Evolutionary conservation across 1,140 invertebrate genomes (phyloP), one percentile per base, ranked within the genome.

Genomic region (Formica exsecta): DNA sequence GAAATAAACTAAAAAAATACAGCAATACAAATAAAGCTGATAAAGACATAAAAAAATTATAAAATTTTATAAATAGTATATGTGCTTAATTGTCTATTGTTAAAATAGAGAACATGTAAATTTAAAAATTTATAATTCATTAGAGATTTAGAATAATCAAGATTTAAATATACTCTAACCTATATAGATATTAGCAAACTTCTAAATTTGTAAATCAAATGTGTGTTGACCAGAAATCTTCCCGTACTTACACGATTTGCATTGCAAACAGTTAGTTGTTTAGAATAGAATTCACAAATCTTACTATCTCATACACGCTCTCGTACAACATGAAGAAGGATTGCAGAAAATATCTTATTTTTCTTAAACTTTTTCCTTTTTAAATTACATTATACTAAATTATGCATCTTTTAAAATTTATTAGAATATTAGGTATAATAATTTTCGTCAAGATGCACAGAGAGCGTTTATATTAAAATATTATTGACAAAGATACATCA

Each of bases 131-230:
- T 71, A 36, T 36, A 57, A 61, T 13, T 83, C 25, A 54, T 44
- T 59, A 41, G 36, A 71, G 22, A 71, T 71, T 41, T 9, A 41
- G 29, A 81, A 25, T 83, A 74, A 22, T 29, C 38, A 61, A 73
- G 54, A 83, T 83, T 73, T 83, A 59, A 74, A 83, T 83, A 74
- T 48, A 62, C 13, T 51, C 54, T 8, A 73, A 71, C 29, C 44
- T 54, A 61, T 36, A 74, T 77, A n/a, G 61, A 65, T 54, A 61
- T 66, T 70, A 51, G n/a, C 44, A 66, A 76, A 85, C 48, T 85
- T 77, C 54, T 66, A 64, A 57, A 77, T 85, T 77, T 85, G 81
- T 85, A 8, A 77, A 85, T 85, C 74, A 85, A 77, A 85, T 85
- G 59, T 54, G 36, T 48, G 41, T 85, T 59, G 81, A 77, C 44